Conservation (phyloP, 2,113 vertebrate species). For the Rana temporaria region DNA sequence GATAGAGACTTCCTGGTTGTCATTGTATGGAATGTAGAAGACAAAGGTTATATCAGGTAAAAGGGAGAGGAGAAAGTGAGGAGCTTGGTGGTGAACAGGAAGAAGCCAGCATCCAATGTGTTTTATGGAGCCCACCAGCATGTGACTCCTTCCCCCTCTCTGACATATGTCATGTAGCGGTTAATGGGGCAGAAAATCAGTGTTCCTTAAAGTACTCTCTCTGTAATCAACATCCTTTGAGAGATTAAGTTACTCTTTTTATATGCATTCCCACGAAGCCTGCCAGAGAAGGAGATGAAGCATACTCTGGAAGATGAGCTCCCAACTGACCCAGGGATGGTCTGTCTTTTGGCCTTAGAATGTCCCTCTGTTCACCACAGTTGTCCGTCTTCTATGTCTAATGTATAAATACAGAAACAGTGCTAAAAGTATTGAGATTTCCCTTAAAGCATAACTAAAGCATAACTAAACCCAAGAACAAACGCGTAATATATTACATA, state of each 20-base stretch:
- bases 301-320: slow-evolving; percentile 13
- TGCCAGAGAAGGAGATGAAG: slow-evolving; percentile 42
- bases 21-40: slow-evolving; percentile 17
- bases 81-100: background rate
- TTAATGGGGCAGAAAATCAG: slow-evolving; percentile 53
- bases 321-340: too few relatives aligned
- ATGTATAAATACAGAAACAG: too few relatives aligned
- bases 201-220: slow-evolving; percentile 36
- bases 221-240: slow-evolving; percentile 52
- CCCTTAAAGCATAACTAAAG: too few relatives aligned
- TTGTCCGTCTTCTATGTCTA: too few relatives aligned
- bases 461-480: too few relatives aligned
- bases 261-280: slow-evolving; percentile 46
- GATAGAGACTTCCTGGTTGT: slow-evolving; percentile 38
- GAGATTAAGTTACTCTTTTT: slow-evolving; percentile 43
- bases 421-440: too few relatives aligned
- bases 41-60: slow-evolving; percentile 43
- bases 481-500: too few relatives aligned
- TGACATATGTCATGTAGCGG: slow-evolving; percentile 49
- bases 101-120: background rate
- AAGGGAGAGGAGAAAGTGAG: slow-evolving; percentile 10
- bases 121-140: slow-evolving; percentile 11
- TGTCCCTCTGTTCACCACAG: too few relatives aligned
- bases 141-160: slow-evolving; percentile 23
- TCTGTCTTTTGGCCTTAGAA: too few relatives aligned